Base-by-base conservation (phyloP, 2,888 invertebrate species). In the Hesperia comma region DNA sequence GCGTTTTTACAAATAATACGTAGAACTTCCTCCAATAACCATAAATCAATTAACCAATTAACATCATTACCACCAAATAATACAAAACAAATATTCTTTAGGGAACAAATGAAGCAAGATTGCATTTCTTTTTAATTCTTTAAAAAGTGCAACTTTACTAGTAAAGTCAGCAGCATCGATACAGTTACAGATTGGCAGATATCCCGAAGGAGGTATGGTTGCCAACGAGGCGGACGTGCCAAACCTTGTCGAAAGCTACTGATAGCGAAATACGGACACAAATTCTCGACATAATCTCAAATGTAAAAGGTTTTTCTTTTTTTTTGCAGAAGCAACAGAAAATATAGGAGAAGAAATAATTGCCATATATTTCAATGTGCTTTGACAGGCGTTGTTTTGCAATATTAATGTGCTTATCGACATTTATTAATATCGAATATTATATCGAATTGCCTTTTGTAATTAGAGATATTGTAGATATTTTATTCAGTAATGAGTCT, bases 141-240 rank as follows among this genome's bases (percentile, higher is more conserved):
- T 15, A 26, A 54, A 56, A 56, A 37, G 56, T 46, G 55, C 41
- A 43, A 46, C 55, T 46, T 46, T 63, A 55, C 62, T 63, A 32
- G 14, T 33, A 32, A 10, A 63, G 62, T 55, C 62, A 63, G 62
- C 62, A 12, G 51, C 6, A 51, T 19, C 51, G 46, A 63, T 55
- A 63, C 55, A 63, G 55, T 55, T 46, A 55, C 54, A 63, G 62
- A 63, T 55, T 63, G 62, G 62, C 62, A 55, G 55, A 63, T 63
- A 63, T 46, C 62, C 62, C 62, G 62, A 46, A 51, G 62, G 62
- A 63, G 62, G 33, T 17, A 8, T 32, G 62, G 19, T 55, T 41
- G 62, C 62, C 55, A 63, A 55, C 54, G 62, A 46, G 60, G 33
- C 62, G 14, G 26, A 63, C 62, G 62, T 63, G 62, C 62, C 62